Conservation (phyloP, 2,888 invertebrate species). For the Neocrepidodera transversa region DNA sequence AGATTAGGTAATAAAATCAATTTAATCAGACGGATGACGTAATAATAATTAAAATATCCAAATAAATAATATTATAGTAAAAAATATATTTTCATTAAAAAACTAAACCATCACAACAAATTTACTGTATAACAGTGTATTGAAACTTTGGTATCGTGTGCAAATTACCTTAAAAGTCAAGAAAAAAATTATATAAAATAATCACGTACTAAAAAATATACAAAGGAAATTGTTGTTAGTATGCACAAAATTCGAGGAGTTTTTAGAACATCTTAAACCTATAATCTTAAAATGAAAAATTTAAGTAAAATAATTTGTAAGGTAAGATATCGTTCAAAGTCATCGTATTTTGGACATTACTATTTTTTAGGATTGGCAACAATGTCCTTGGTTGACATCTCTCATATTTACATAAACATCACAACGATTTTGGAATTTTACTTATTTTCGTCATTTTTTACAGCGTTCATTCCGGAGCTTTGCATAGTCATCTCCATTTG, state of each 20-base stretch:
- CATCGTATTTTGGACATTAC: constrained; percentile 5
- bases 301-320: too few species aligned
- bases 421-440: constrained; percentile 15
- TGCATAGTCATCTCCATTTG: constrained; percentile 68
- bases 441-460: neutral
- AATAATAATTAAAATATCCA: neutral
- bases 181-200: too few species aligned
- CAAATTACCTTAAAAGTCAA: neutral
- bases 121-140: constrained; percentile 9
- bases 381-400: neutral
- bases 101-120: constrained; percentile 9
- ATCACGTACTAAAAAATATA: constrained; percentile 4
- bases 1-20: too few species aligned
- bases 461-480: neutral
- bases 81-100: constrained; percentile 12
- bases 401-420: constrained; percentile 18
- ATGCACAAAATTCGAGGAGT: constrained; percentile 6
- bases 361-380: too few species aligned
- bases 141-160: neutral
- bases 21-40: neutral
- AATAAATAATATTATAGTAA: constrained; percentile 5
- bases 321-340: too few species aligned
- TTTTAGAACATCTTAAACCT: constrained; percentile 2
- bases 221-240: constrained; percentile 1
- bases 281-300: neutral